Conservation (phyloP, 2,113 vertebrate genomes). For the Epinephelus lanceolatus region DNA sequence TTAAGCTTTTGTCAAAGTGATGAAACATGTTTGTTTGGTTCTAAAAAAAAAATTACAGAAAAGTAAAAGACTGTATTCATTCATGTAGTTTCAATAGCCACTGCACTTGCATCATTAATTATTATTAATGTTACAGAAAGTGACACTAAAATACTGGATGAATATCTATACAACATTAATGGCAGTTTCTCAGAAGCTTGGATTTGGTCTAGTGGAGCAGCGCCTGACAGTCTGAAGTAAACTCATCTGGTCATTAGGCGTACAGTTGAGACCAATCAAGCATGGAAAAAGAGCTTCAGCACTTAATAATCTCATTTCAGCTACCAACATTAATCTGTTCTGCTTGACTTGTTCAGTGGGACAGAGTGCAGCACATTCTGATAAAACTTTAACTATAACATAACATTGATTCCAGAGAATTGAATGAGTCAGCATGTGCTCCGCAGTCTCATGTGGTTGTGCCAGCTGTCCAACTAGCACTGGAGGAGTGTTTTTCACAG, state of each 20-base stretch:
- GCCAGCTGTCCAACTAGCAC: slow-evolving; percentile 51
- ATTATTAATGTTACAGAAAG: background rate
- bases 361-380: slow-evolving; percentile 26
- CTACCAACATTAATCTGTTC: slow-evolving; percentile 56
- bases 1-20: background rate
- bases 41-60: background rate
- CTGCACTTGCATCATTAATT: background rate
- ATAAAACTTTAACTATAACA: slow-evolving; percentile 54
- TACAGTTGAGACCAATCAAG: slow-evolving; percentile 41
- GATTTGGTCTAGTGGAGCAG: slow-evolving; percentile 1
- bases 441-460: slow-evolving; percentile 16
- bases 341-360: slow-evolving; percentile 41
- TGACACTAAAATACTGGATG: background rate
- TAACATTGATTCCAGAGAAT: slow-evolving; percentile 59
- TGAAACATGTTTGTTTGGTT: background rate
- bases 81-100: background rate
- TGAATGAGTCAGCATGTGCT: slow-evolving; percentile 61
- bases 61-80: background rate
- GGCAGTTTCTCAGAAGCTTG: slow-evolving; percentile 17
- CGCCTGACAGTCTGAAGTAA: slow-evolving; percentile 23
- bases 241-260: slow-evolving; percentile 46
- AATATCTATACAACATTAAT: background rate
- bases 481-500: slow-evolving; percentile 47
- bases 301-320: slow-evolving; percentile 65
- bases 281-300: slow-evolving; percentile 42